Evolutionary conservation across 1,140 invertebrate genomes (phyloP).

Genomic region (Drosophila navojoa): DNA sequence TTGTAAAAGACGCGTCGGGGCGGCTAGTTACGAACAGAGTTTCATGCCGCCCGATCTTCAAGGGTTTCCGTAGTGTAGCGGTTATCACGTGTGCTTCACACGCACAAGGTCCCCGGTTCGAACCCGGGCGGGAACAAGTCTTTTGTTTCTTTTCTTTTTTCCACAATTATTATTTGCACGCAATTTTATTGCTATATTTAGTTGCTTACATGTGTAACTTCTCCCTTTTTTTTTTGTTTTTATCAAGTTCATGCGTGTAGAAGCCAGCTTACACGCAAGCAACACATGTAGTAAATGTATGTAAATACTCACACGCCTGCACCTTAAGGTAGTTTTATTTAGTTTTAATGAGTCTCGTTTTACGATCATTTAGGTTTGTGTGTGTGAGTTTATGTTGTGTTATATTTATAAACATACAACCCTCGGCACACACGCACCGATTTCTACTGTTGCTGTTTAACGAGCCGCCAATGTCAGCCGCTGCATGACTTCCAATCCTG

Average conservation of each 20-base stretch:
- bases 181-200: slow-evolving; percentile 16
- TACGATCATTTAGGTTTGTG: slow-evolving; percentile 57
- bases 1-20: slow-evolving; percentile 2
- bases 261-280: slow-evolving; percentile 28
- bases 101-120: slow-evolving; percentile 88
- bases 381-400: slow-evolving; percentile 32
- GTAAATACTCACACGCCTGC: slow-evolving; percentile 17
- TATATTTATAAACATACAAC: slow-evolving; percentile 72
- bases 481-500: slow-evolving; percentile 43
- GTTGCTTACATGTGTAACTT: slow-evolving; percentile 18
- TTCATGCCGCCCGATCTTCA: slow-evolving; percentile 30
- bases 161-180: slow-evolving; percentile 25
- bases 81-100: slow-evolving; percentile 88
- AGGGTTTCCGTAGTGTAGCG: slow-evolving; percentile 79
- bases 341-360: slow-evolving; percentile 66
- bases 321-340: slow-evolving; percentile 45
- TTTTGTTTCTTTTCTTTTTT: neutral
- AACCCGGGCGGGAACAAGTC: slow-evolving; percentile 86
- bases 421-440: slow-evolving; percentile 48
- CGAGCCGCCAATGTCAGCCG: slow-evolving; percentile 61
- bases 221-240: neutral
- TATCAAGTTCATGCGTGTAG: slow-evolving; percentile 44
- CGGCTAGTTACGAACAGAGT: slow-evolving; percentile 11
- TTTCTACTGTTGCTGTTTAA: slow-evolving; percentile 63
- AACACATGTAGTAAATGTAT: slow-evolving; percentile 7